phyloP scores from a whole-genome alignment of 2,113 vertebrate species.

The Hippocampus mohnikei region DNA sequence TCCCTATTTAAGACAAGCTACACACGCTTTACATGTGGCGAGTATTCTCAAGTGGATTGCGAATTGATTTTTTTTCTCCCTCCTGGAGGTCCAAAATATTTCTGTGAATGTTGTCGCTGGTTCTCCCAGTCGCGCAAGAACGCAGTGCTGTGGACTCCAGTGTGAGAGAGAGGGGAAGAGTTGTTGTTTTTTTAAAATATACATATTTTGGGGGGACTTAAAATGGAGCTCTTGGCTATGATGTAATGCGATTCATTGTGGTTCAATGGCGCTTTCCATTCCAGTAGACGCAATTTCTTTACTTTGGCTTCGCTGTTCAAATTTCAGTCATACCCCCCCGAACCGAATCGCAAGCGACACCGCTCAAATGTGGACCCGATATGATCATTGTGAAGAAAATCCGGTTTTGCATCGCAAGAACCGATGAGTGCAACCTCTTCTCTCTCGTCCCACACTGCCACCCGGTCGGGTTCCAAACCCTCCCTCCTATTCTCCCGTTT shows the following conservation, averaged over 20 bases:
- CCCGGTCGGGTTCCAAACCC: constrained; percentile 24
- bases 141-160: constrained; percentile 50
- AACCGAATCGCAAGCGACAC: background rate
- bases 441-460: constrained; percentile 62
- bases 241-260: constrained; percentile 38
- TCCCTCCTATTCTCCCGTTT: constrained; percentile 28
- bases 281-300: constrained; percentile 46
- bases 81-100: constrained; percentile 36
- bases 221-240: constrained; percentile 28
- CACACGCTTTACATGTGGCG: background rate
- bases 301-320: constrained; percentile 30
- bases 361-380: background rate
- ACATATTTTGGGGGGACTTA: background rate
- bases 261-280: constrained; percentile 66
- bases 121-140: constrained; percentile 33
- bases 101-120: constrained; percentile 55
- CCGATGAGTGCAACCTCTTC: constrained; percentile 50
- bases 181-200: constrained; percentile 8
- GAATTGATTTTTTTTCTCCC: constrained; percentile 36
- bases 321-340: constrained; percentile 15
- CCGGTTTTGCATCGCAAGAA: constrained; percentile 33
- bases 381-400: constrained; percentile 18
- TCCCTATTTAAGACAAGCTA: constrained; percentile 17
- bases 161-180: background rate
- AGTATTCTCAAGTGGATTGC: constrained; percentile 20